Evolutionary conservation across 2,797 vertebrate species (phyloP).

Genomic region (Luscinia megarhynchos): DNA sequence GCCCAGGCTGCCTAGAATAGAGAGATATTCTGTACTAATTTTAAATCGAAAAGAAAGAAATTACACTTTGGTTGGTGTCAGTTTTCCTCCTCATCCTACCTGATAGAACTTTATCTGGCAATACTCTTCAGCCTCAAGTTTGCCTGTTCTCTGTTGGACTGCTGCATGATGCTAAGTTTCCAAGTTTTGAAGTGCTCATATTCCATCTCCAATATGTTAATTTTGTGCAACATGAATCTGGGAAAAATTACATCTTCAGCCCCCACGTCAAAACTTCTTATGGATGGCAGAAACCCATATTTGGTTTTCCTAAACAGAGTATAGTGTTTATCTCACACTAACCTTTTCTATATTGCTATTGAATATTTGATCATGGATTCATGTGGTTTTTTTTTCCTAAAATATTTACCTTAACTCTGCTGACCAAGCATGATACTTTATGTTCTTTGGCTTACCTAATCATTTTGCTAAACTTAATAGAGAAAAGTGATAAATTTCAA

Average conservation of each 20-base stretch:
- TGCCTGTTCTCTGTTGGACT: conserved; percentile 28
- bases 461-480: neutral
- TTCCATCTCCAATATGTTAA: neutral
- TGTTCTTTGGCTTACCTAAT: neutral
- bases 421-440: neutral
- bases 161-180: neutral
- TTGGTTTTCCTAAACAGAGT: neutral
- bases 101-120: neutral
- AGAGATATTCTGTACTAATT: neutral
- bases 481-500: neutral
- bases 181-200: neutral
- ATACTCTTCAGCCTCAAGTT: neutral
- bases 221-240: neutral
- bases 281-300: neutral
- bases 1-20: neutral
- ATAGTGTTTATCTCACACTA: neutral
- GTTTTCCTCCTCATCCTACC: neutral
- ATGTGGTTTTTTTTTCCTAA: neutral
- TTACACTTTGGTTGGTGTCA: neutral
- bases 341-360: neutral
- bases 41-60: conserved; percentile 1
- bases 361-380: neutral
- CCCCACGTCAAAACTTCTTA: neutral
- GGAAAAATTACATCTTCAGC: neutral
- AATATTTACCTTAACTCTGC: neutral